Conservation (phyloP, 2,113 vertebrate genomes). For the Rhizomys pruinosus region DNA sequence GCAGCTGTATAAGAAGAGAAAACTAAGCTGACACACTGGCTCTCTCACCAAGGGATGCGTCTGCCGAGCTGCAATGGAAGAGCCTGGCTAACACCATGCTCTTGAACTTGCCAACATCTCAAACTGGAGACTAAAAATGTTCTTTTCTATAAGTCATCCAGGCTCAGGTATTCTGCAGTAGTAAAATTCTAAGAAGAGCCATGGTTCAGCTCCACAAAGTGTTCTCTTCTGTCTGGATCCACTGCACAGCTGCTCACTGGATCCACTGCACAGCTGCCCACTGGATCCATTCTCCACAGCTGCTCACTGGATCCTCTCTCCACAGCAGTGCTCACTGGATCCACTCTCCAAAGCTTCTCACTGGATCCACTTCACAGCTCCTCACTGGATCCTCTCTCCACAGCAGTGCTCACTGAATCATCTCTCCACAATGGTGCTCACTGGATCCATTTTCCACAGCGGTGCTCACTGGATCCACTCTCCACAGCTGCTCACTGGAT, state of each 20-base stretch:
- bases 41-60: background rate
- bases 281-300: no score
- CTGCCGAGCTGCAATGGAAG: background rate
- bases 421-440: background rate
- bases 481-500: no score
- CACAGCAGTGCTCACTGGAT: no score
- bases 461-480: no score
- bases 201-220: background rate
- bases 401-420: no score
- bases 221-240: background rate
- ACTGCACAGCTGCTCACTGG: background rate
- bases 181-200: background rate
- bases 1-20: background rate
- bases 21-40: background rate
- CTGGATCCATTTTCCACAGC: no score
- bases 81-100: background rate
- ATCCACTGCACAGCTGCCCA: no score
- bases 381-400: no score
- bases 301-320: no score
- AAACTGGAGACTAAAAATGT: background rate
- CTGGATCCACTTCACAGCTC: no score
- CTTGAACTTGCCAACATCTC: background rate
- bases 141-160: background rate
- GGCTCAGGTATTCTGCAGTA: background rate
- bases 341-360: no score